Evolutionary conservation across 1,140 invertebrate species (phyloP), one percentile per base, ranked within the genome.

Genomic region (Ericerus pela): DNA sequence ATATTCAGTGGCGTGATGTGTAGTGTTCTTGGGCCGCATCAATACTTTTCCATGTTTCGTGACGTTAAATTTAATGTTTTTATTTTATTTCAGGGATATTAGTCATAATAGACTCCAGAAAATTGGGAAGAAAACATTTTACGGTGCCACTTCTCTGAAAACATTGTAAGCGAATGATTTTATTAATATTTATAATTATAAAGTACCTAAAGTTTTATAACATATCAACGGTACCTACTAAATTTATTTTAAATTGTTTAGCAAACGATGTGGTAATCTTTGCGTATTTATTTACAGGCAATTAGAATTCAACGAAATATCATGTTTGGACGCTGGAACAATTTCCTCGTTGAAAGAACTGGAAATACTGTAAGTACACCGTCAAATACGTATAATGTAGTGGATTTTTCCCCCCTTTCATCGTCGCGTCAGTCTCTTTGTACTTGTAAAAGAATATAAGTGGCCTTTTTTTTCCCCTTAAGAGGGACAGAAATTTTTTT

Each of bases 241-340:
- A 14, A 22, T 30, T 55, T 47, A 55, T 43, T 47, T 56, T 56
- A 28, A 51, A 33, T 56, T 56, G 31, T 51, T 51, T 28, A 41
- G 37, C 16, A 51, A 31, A 22, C 36, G 47, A 30, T 24, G 26
- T 26, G 20, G 28, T 30, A n/a, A 26, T 43, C n/a, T 41, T 58
- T 59, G 60, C 58, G 63, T 61, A 60, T 68, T 63, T 58, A 66
- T 69, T 74, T 74, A 20, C 72, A 88, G 85, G 62, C 84, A 94
- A 70, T 72, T 98, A 60, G 94, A 98, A 68, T 88, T 93, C 68
- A 98, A 97, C 70, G 80, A 86, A 63, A 74, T 98, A 58, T 88
- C 85, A 11, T 97, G 94, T 67, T 79, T 96, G 62, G 91, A 95
- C 62, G 88, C 93, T 64, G 78, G 82, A 59, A 82, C 89, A 1